Percentiles rank a stretch among this genome's conserved stretches.
These are phyloP conservation scores for Solenodon paradoxus DNA, from an alignment of 2,113 vertebrate genomes.

Conservation along the genomic window DNA sequence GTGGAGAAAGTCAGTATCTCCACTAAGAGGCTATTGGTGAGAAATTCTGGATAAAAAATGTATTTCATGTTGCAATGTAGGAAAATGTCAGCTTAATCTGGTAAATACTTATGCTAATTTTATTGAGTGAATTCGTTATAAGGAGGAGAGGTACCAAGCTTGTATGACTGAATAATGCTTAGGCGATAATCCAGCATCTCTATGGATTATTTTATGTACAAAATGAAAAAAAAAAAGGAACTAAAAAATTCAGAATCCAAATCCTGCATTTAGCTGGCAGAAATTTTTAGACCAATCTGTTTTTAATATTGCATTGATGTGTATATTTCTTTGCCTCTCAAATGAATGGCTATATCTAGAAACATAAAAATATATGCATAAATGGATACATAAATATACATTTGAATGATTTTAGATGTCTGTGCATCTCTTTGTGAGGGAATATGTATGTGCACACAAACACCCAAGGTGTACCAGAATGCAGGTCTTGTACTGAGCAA, in stretches of 20 bases:
- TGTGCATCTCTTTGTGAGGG: slow-evolving; percentile 22
- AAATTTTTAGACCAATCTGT: slow-evolving; percentile 57
- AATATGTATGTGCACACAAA: slow-evolving; percentile 10
- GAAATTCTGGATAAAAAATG: slow-evolving; percentile 81
- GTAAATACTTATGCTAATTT: slow-evolving; percentile 81
- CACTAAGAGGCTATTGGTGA: slow-evolving; percentile 52
- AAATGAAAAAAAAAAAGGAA: slow-evolving; percentile 36
- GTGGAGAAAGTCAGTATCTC: slow-evolving; percentile 68
- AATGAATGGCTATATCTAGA: slow-evolving; percentile 30
- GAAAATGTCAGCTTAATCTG: slow-evolving; percentile 84
- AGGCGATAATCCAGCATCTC: slow-evolving; percentile 69
- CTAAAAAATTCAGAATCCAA: slow-evolving; percentile 69
- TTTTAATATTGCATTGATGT: slow-evolving; percentile 58
- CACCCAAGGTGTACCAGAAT: slow-evolving; percentile 39
- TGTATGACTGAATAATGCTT: slow-evolving; percentile 68
- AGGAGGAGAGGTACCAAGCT: slow-evolving; percentile 70
- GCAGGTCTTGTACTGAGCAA: slow-evolving; percentile 20
- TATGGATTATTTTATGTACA: slow-evolving; percentile 75
- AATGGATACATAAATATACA: slow-evolving; percentile 56
- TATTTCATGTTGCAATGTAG: slow-evolving; percentile 81
- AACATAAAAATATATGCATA: slow-evolving; percentile 47
- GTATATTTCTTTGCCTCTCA: slow-evolving; percentile 51
- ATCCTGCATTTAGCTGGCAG: slow-evolving; percentile 68
- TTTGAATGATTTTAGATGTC: slow-evolving; percentile 56
- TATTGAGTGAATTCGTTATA: slow-evolving; percentile 74